Evolutionary conservation across 1,140 invertebrate genomes (phyloP), one percentile per base, ranked within the genome.

Genomic region (Apolygus lucorum): DNA sequence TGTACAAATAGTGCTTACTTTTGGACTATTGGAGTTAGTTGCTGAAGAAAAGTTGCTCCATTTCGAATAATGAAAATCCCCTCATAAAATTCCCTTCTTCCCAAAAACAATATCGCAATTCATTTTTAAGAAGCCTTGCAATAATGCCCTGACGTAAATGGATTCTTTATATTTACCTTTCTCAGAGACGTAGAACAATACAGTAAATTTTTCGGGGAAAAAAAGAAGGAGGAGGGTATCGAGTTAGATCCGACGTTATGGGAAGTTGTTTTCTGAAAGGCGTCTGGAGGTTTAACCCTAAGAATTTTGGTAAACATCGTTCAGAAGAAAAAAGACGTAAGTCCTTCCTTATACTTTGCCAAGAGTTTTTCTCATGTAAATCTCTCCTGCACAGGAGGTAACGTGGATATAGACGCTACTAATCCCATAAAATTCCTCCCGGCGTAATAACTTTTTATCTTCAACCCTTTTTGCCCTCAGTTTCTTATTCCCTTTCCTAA

Each of bases 311-410:
- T 59, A 59, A 59, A 59, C 54, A 59, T 21, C 4, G 54, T 11
- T 21, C n/a, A n/a, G n/a, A n/a, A n/a, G n/a, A 11, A 22, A 59
- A 59, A 59, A 59, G 54, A 13, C 34, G 34, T 42, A 42, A 42
- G 17, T n/a, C 34, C 34, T 42, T 42, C 34, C 34, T 17, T 17
- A 17, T 42, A 17, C 34, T 28, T 28, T n/a, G n/a, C n/a, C n/a
- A n/a, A n/a, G n/a, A n/a, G n/a, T n/a, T 66, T 66, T 66, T 66
- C 64, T 66, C 29, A 66, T 66, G 64, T 66, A 66, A 66, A 66
- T 66, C 64, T 66, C n/a, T n/a, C n/a, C n/a, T n/a, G n/a, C n/a
- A n/a, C 28, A 59, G 54, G 54, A 59, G 11, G 22, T 49, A 49
- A 49, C n/a, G n/a, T 4, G 34, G 34, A 42, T 42, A 42, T 42